A percentile compares a stretch with the other conserved stretches of the same genome.
These are phyloP conservation scores for Magallana ariakensis DNA, from an alignment of 1,140 invertebrate genomes.

Conservation along the genomic window DNA sequence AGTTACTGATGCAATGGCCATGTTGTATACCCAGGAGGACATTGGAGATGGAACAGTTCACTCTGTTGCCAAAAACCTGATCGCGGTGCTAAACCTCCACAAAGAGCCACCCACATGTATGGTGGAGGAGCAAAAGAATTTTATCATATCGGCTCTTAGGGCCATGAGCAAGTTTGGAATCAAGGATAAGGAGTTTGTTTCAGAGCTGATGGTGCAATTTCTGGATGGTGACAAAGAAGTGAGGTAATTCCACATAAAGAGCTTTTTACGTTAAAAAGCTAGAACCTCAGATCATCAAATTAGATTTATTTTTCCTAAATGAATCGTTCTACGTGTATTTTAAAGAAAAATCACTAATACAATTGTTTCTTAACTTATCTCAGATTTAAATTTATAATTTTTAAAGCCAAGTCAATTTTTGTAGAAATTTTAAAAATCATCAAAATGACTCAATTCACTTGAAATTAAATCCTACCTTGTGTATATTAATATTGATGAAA, in stretches of 20 bases:
- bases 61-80: slow-evolving; percentile 62
- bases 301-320: too few relatives aligned
- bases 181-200: slow-evolving; percentile 72
- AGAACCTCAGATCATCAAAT: not conserved
- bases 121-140: slow-evolving; percentile 69
- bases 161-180: slow-evolving; percentile 67
- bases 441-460: too few relatives aligned
- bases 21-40: slow-evolving; percentile 69
- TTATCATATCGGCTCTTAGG: slow-evolving; percentile 71
- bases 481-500: too few relatives aligned
- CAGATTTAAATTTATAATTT: too few relatives aligned
- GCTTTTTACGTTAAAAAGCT: not conserved
- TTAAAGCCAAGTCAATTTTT: too few relatives aligned
- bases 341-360: too few relatives aligned
- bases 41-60: slow-evolving; percentile 63
- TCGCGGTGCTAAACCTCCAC: slow-evolving; percentile 70
- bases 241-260: slow-evolving; percentile 63
- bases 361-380: too few relatives aligned
- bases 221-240: slow-evolving; percentile 77
- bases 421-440: too few relatives aligned
- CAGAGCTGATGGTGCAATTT: slow-evolving; percentile 75
- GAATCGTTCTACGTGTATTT: too few relatives aligned
- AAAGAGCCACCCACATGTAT: slow-evolving; percentile 70
- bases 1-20: slow-evolving; percentile 70
- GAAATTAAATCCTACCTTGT: too few relatives aligned